A percentile compares a stretch with the other conserved stretches of the same genome.
Evolutionary conservation across 1,140 invertebrate genomes (phyloP).

Genomic region (Eumaeus atala): DNA sequence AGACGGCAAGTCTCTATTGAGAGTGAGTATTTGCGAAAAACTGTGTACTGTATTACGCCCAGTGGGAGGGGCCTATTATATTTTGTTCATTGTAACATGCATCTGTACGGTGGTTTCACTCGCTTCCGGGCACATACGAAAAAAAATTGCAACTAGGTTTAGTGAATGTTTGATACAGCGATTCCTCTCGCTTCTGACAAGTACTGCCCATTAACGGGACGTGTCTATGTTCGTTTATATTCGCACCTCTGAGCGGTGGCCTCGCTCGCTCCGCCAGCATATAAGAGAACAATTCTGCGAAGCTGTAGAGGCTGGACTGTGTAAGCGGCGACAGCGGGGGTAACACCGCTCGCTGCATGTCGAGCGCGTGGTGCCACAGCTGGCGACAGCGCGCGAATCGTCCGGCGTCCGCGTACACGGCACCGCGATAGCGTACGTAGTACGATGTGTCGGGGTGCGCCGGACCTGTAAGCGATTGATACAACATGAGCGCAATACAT

Average conservation of each 20-base stretch:
- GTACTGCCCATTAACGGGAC: not conserved
- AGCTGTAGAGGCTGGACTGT: constrained; percentile 93
- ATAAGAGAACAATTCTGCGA: constrained; percentile 95
- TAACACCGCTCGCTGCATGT: constrained; percentile 95
- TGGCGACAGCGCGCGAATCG: constrained; percentile 92
- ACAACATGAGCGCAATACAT: too few relatives aligned
- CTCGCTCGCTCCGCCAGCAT: constrained; percentile 88
- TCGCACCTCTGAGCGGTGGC: constrained; percentile 76
- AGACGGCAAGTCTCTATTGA: too few relatives aligned
- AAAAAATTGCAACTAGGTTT: too few relatives aligned
- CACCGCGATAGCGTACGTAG: constrained; percentile 94
- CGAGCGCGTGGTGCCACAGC: constrained; percentile 97
- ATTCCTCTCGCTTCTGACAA: too few relatives aligned
- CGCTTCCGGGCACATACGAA: too few relatives aligned
- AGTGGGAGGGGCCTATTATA: too few relatives aligned
- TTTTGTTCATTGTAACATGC: too few relatives aligned
- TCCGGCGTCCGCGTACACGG: constrained; percentile 95
- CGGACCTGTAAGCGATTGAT: constrained; percentile 69
- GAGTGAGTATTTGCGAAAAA: too few relatives aligned
- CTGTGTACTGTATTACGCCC: too few relatives aligned
- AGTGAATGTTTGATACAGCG: too few relatives aligned
- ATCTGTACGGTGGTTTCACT: too few relatives aligned
- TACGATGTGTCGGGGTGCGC: constrained; percentile 97
- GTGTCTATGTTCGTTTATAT: too few relatives aligned
- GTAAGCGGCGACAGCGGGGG: constrained; percentile 96